These are phyloP conservation scores for Dipodomys ordii DNA, from an alignment of 2,113 vertebrate species.

Conservation along the genomic window DNA sequence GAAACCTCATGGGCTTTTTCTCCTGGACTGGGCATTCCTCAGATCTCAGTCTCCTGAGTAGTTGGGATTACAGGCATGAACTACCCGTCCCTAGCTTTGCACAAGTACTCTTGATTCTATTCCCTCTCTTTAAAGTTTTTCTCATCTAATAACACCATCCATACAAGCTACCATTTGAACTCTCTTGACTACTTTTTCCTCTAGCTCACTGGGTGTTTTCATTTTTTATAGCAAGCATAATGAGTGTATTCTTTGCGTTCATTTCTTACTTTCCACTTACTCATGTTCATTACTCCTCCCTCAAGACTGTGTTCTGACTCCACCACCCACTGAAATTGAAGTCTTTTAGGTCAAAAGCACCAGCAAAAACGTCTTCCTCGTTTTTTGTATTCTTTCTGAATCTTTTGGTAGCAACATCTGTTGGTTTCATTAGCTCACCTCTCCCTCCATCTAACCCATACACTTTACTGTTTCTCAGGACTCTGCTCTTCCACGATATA, in stretches of 20 bases:
- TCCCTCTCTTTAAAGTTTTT: background rate
- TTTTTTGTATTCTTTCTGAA: background rate
- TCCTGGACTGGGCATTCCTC: too few species aligned
- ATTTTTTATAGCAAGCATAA: background rate
- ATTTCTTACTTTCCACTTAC: background rate
- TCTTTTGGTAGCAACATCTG: background rate
- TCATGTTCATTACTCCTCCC: background rate
- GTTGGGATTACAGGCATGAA: too few species aligned
- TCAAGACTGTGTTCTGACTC: background rate
- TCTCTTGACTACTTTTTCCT: background rate
- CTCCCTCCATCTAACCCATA: background rate
- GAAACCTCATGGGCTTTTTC: too few species aligned
- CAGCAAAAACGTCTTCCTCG: accelerated
- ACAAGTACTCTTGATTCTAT: background rate
- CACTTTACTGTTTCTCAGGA: background rate
- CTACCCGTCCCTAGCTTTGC: too few species aligned
- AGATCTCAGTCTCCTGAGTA: too few species aligned
- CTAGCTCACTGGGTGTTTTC: too few species aligned
- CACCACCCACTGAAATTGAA: background rate
- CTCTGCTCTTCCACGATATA: background rate
- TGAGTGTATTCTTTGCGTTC: accelerated
- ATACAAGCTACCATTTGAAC: background rate
- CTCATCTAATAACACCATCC: background rate
- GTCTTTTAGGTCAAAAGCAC: background rate
- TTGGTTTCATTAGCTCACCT: background rate